Evolutionary conservation across 2,888 invertebrate genomes (phyloP), one percentile per base, ranked within the genome.

Genomic region (Leistus spinibarbis): DNA sequence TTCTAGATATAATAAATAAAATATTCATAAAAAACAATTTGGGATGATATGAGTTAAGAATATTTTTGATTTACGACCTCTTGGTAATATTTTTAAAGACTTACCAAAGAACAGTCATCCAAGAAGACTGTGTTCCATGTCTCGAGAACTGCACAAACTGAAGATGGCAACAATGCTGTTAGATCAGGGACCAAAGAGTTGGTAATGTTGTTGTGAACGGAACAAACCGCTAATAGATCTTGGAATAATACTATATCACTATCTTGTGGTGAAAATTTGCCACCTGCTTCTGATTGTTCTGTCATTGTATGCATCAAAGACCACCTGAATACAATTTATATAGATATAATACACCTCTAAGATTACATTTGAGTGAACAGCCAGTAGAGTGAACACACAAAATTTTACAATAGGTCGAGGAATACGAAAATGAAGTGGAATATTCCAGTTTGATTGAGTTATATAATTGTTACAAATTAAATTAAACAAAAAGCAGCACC

Each of bases 61-160:
- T 24, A 24, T 4, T 24, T 4, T 7, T 24, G 7, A 57, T 57
- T 57, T 17, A 57, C 4, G 54, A 17, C 7, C 24, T 7, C 7
- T 3, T 4, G 7, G 7, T 24, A 24, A 24, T 24, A 24, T 4
- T 24, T 24, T 24, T 7, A 10, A 53, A 23, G 19, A 80, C 85
- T 82, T 83, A 90, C 90, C 89, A 89, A 90, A 54, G 89, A 88
- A 69, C 90, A 89, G 77, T 90, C 90, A 73, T 88, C 86, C 40
- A 89, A 85, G 54, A 84, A 85, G 54, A 87, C 87, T 3, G 85
- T 85, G 80, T 89, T 90, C 91, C 91, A 91, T 78, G 90, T 89
- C 78, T 91, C 90, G 24, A 91, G 83, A 1, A 89, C 88, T 24
- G 88, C 87, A 57, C 88, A 86, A 0, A 91, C 87, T 19, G 82